phyloP scores from a whole-genome alignment of 2,113 vertebrate genomes.

The Menura novaehollandiae region DNA sequence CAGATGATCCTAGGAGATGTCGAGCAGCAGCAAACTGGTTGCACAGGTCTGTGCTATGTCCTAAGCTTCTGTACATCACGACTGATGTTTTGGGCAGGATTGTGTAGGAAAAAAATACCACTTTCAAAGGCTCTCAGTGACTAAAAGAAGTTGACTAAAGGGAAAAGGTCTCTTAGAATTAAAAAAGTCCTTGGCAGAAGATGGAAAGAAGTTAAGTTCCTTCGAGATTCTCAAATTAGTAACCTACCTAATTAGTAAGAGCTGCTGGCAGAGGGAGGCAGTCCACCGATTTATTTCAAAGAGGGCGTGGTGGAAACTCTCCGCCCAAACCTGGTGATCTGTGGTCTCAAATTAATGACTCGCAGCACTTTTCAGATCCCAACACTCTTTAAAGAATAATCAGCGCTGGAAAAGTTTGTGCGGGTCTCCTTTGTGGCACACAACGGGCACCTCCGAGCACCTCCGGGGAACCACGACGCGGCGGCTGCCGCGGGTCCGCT shows the following conservation, averaged over 20 bases:
- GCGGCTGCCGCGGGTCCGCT: neutral
- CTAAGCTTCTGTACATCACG: neutral
- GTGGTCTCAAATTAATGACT: neutral
- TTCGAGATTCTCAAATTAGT: neutral
- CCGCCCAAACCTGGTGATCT: neutral
- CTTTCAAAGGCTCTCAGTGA: neutral
- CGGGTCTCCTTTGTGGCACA: neutral
- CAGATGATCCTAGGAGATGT: neutral
- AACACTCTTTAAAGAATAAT: neutral
- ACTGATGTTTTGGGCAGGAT: neutral
- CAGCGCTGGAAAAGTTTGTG: rapidly evolving
- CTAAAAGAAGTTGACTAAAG: neutral
- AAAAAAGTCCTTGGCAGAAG: neutral
- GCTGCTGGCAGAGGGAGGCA: neutral
- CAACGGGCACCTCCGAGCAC: neutral
- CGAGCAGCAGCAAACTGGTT: neutral
- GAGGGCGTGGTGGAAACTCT: neutral
- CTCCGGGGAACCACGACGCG: rapidly evolving
- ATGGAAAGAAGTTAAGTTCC: neutral
- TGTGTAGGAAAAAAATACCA: neutral
- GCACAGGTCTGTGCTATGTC: neutral
- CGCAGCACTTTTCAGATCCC: neutral
- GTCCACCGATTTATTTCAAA: neutral
- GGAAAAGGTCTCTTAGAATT: neutral
- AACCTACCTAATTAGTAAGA: neutral